phyloP scores from a whole-genome alignment of 1,140 invertebrate genomes.

The Drosophila littoralis region DNA sequence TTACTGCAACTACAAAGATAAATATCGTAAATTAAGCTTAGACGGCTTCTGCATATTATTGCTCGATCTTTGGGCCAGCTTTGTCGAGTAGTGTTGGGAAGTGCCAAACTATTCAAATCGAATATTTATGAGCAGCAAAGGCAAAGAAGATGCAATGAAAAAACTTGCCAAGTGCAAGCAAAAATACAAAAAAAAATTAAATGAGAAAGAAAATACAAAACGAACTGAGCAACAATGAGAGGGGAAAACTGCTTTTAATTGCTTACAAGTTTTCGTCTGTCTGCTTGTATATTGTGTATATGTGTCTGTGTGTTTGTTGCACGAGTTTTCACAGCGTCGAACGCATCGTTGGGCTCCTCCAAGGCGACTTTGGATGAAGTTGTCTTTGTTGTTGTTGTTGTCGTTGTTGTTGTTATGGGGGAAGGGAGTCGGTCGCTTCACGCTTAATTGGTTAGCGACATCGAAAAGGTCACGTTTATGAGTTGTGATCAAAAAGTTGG shows the following conservation, averaged over 20 bases:
- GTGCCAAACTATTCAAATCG: constrained; percentile 48
- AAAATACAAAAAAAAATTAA: not conserved
- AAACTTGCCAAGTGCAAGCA: constrained; percentile 1
- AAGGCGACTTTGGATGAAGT: constrained; percentile 41
- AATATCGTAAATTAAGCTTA: too few species aligned
- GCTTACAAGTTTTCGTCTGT: constrained; percentile 49
- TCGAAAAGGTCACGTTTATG: constrained; percentile 72
- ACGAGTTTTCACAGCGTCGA: constrained; percentile 23
- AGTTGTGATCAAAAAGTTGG: constrained; percentile 61
- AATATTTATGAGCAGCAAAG: constrained; percentile 63
- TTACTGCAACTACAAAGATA: too few species aligned
- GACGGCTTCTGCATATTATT: too few species aligned
- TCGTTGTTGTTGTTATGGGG: constrained; percentile 18
- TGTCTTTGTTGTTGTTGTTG: constrained; percentile 32
- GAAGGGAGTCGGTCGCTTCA: constrained; percentile 40
- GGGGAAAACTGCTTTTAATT: constrained; percentile 64
- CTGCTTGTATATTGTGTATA: constrained; percentile 15
- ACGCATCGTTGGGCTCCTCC: constrained; percentile 38
- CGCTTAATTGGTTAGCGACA: constrained; percentile 70
- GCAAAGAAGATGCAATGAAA: constrained; percentile 7
- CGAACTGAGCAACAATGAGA: not conserved
- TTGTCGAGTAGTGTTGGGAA: constrained; percentile 17
- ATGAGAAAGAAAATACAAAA: not conserved
- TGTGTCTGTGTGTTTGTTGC: constrained; percentile 17
- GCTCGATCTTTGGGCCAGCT: constrained; percentile 18